Conservation (phyloP, 2,113 vertebrate species). For the Jacana jacana region DNA sequence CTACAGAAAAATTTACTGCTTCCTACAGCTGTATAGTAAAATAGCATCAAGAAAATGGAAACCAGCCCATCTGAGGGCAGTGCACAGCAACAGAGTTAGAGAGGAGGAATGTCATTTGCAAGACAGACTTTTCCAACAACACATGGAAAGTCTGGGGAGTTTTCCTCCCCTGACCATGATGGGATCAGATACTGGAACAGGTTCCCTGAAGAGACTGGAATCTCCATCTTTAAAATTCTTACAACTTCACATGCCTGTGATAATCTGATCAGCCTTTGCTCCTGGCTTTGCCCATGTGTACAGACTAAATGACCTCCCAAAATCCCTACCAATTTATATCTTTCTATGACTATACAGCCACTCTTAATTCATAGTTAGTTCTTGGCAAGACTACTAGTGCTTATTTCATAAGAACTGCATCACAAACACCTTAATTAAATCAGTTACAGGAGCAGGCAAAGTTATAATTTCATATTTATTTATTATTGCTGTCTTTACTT, state of each 20-base stretch:
- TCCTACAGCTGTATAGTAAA: background rate
- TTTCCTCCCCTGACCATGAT: background rate
- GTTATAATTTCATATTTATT: background rate
- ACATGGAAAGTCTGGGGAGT: background rate
- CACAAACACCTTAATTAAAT: background rate
- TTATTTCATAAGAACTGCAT: background rate
- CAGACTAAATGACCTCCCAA: background rate
- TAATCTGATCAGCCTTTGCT: background rate
- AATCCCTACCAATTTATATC: background rate
- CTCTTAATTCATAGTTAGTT: background rate
- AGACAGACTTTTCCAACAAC: background rate
- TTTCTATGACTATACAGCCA: background rate
- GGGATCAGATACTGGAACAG: background rate
- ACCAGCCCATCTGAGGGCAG: background rate
- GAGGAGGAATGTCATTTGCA: background rate
- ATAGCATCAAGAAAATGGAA: background rate
- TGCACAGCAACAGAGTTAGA: accelerated
- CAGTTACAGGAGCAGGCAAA: background rate
- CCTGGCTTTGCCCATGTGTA: background rate
- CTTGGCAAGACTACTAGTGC: background rate
- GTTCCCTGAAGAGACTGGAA: background rate
- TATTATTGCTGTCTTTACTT: background rate
- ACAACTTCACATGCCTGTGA: background rate
- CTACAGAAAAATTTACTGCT: background rate
- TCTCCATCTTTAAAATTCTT: background rate